Conservation (phyloP, 2,888 invertebrate genomes). For the Emmelina monodactyla region DNA sequence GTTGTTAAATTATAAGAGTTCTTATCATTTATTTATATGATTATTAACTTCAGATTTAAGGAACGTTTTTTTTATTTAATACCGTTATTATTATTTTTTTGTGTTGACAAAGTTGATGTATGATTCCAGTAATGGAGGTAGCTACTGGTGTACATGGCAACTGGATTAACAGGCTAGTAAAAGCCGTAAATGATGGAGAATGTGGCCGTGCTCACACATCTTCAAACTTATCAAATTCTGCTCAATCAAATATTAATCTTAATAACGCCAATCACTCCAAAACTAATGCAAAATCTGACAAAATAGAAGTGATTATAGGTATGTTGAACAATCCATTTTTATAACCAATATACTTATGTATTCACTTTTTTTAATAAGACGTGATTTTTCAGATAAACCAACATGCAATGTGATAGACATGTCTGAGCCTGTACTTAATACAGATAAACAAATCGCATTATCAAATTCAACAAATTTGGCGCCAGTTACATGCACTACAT, state of each 20-base stretch:
- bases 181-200: slow-evolving; percentile 82
- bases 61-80: not conserved
- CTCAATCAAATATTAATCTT: slow-evolving; percentile 47
- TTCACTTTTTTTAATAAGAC: not conserved
- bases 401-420: slow-evolving; percentile 61
- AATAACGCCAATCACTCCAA: slow-evolving; percentile 48
- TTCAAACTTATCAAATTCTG: slow-evolving; percentile 42
- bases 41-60: not conserved
- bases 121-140: slow-evolving; percentile 86
- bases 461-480: slow-evolving; percentile 47
- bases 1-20: not conserved
- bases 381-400: slow-evolving; percentile 54
- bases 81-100: no score
- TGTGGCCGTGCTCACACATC: slow-evolving; percentile 64
- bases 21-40: not conserved
- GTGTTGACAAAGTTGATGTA: not conserved
- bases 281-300: slow-evolving; percentile 60
- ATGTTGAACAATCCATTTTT: no score
- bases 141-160: slow-evolving; percentile 95
- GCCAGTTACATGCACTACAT: slow-evolving; percentile 74
- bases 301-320: slow-evolving; percentile 47
- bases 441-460: slow-evolving; percentile 37
- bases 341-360: not conserved
- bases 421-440: slow-evolving; percentile 43
- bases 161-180: slow-evolving; percentile 82